phyloP scores from a whole-genome alignment of 2,888 invertebrate genomes.

The Caenorhabditis sp. region DNA sequence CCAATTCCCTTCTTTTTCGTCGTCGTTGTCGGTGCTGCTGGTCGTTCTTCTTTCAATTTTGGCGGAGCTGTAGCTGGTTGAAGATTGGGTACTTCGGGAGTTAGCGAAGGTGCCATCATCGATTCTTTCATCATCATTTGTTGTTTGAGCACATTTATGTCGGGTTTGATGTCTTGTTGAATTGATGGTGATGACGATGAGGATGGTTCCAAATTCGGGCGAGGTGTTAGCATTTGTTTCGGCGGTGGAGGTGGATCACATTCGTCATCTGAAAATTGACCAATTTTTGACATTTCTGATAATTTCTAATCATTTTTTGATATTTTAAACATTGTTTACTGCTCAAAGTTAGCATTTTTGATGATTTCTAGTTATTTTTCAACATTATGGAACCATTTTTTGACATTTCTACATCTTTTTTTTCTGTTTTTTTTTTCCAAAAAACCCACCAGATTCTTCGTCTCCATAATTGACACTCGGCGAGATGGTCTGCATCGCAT shows the following conservation, averaged over 20 bases:
- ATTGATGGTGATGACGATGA: not conserved
- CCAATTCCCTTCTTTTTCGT: slow-evolving; percentile 19
- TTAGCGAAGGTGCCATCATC: not conserved
- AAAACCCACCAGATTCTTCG: not conserved
- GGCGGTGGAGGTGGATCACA: slow-evolving; percentile 51
- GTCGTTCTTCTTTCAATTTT: not conserved
- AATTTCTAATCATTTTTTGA: no score
- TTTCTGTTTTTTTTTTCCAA: no score
- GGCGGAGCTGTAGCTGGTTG: not conserved
- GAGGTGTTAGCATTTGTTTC: slow-evolving; percentile 19
- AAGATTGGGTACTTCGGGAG: no score
- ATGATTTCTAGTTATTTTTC: no score
- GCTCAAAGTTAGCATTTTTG: no score
- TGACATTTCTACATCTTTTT: no score
- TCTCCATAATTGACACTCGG: not conserved
- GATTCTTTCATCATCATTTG: not conserved
- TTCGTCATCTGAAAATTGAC: slow-evolving; percentile 30
- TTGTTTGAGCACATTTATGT: not conserved
- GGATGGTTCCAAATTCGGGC: not conserved
- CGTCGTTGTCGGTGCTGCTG: not conserved
- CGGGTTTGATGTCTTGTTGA: not conserved
- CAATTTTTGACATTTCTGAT: no score
- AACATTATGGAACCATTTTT: no score
- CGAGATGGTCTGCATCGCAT: not conserved
- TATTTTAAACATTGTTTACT: no score